Conservation (phyloP, 2,113 vertebrate species). For the Phrynocephalus versicolor region DNA sequence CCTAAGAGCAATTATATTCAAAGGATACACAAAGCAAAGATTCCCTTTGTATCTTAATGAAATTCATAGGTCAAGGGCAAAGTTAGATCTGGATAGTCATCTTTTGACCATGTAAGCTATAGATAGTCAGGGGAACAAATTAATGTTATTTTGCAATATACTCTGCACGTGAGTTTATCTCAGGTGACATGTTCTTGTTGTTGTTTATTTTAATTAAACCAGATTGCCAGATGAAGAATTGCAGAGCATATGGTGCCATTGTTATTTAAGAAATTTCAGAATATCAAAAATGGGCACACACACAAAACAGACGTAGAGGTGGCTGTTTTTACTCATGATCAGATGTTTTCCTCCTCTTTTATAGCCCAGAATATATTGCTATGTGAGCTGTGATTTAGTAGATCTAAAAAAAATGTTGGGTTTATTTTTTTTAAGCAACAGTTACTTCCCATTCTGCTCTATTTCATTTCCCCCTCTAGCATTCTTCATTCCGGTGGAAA, state of each 20-base stretch:
- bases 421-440: slow-evolving; percentile 35
- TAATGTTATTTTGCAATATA: slow-evolving; percentile 21
- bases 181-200: slow-evolving; percentile 17
- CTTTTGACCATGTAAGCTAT: neutral
- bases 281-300: slow-evolving; percentile 29
- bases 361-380: slow-evolving; percentile 25
- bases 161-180: neutral
- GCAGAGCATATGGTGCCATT: slow-evolving; percentile 44
- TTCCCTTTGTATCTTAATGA: neutral
- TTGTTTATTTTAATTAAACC: slow-evolving; percentile 32
- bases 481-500: neutral
- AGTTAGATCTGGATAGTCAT: neutral
- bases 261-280: slow-evolving; percentile 45
- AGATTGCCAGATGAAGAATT: slow-evolving; percentile 36
- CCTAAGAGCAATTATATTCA: neutral
- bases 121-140: slow-evolving; percentile 23
- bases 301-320: slow-evolving; percentile 31
- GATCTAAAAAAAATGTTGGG: neutral
- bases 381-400: neutral
- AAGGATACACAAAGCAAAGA: no score
- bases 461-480: no score
- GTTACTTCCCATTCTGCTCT: neutral
- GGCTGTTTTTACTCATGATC: neutral
- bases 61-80: neutral
- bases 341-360: slow-evolving; percentile 11